phyloP scores from a whole-genome alignment of 1,140 invertebrate genomes.

The Drosophila hydei region DNA sequence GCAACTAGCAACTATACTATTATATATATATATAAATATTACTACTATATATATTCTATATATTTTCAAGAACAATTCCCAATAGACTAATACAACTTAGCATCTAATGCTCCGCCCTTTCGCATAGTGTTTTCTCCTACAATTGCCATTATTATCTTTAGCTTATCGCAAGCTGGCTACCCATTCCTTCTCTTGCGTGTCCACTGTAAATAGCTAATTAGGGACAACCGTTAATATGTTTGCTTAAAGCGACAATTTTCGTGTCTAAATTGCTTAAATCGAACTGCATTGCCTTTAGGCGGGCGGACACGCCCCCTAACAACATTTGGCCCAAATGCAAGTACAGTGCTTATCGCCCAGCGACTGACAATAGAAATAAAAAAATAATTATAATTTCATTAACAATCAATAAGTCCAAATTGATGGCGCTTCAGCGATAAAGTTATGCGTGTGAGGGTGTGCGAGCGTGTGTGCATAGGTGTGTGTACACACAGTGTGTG shows the following conservation, averaged over 20 bases:
- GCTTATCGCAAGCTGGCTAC: too few species aligned
- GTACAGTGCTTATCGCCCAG: conserved; percentile 3
- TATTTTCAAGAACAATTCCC: too few species aligned
- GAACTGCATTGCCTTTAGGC: background rate
- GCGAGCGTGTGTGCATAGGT: background rate
- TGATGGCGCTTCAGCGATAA: conserved; percentile 61
- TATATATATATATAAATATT: too few species aligned
- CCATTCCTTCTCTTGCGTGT: background rate
- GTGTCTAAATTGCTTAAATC: background rate
- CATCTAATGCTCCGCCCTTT: too few species aligned
- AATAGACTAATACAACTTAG: too few species aligned
- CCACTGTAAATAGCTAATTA: conserved; percentile 1
- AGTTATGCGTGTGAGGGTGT: background rate
- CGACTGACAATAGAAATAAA: conserved; percentile 20
- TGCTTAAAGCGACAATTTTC: background rate
- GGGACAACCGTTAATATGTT: conserved; percentile 1
- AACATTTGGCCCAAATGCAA: background rate
- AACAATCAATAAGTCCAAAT: conserved; percentile 79
- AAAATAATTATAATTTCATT: conserved; percentile 81
- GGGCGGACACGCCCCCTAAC: background rate
- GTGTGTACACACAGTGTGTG: conserved; percentile 4
- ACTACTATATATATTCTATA: too few species aligned
- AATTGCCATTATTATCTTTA: too few species aligned
- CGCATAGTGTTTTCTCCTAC: too few species aligned
- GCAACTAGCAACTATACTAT: too few species aligned